Percentiles rank a stretch among this genome's conserved stretches.
Conservation (phyloP, 2,797 vertebrate genomes). For the Myiotriccus ornatus region DNA sequence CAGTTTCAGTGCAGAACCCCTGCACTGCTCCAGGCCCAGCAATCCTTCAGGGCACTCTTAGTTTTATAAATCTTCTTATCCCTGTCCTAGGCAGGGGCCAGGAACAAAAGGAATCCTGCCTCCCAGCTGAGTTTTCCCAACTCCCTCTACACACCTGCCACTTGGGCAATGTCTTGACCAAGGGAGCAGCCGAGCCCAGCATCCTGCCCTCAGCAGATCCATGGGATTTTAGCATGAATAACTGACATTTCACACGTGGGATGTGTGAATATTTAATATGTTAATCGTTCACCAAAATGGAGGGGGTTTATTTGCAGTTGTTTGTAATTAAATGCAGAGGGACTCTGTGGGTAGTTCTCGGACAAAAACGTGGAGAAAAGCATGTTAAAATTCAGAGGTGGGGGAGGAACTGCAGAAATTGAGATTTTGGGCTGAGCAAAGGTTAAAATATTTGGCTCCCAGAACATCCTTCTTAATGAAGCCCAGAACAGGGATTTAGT, state of each 20-base stretch:
- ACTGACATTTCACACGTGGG: neutral
- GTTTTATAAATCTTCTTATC: neutral
- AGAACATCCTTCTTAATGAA: conserved; percentile 41
- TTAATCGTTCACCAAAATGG: neutral
- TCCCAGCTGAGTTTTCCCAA: neutral
- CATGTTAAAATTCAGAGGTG: neutral
- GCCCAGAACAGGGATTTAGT: conserved; percentile 20
- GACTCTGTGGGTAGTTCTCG: neutral
- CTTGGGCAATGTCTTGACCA: neutral
- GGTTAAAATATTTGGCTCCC: conserved; percentile 53
- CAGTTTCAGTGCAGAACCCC: neutral
- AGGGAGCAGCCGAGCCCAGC: neutral
- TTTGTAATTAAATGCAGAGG: conserved; percentile 43
- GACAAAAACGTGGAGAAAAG: neutral
- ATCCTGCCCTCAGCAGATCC: neutral
- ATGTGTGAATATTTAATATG: neutral
- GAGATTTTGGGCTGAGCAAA: conserved; percentile 34
- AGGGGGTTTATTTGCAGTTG: neutral
- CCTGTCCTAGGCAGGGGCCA: neutral
- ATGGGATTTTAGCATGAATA: neutral
- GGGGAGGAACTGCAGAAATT: conserved; percentile 12
- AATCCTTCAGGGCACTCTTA: neutral
- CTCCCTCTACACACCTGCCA: neutral
- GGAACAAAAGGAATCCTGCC: neutral
- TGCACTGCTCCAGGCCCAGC: neutral